Conservation (phyloP, 2,888 invertebrate species). For the Thymelicus sylvestris region DNA sequence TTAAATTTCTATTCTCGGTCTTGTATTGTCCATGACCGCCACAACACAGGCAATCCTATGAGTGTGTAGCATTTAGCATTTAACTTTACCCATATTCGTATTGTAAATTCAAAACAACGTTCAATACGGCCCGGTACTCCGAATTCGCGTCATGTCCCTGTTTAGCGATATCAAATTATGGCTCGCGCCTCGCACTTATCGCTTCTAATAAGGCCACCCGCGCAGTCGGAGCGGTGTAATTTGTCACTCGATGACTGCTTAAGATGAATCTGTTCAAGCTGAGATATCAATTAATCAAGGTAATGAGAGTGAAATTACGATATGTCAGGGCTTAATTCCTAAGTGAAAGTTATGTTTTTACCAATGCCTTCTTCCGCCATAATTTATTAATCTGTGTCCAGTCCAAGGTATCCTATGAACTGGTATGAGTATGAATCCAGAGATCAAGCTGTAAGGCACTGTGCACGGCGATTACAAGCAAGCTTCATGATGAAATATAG, state of each 20-base stretch:
- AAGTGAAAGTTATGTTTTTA: conserved; percentile 15
- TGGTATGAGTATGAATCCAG: too few relatives aligned
- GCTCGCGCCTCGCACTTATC: conserved; percentile 31
- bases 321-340: conserved; percentile 11
- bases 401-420: too few relatives aligned
- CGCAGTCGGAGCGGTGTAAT: conserved; percentile 51
- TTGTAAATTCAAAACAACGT: background rate
- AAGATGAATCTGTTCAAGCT: conserved; percentile 32
- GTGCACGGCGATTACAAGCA: too few relatives aligned
- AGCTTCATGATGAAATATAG: too few relatives aligned
- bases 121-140: background rate
- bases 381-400: background rate
- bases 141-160: background rate
- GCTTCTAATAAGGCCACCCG: conserved; percentile 66
- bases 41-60: too few relatives aligned
- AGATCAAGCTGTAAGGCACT: too few relatives aligned
- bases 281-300: conserved; percentile 35
- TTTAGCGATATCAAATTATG: conserved; percentile 5
- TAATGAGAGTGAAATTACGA: conserved; percentile 35
- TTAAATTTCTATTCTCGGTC: too few relatives aligned
- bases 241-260: conserved; percentile 55
- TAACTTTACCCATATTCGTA: too few relatives aligned
- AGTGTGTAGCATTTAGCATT: too few relatives aligned
- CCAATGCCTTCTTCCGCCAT: background rate
- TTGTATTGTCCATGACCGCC: too few relatives aligned